Conservation (phyloP, 2,113 vertebrate species). For the Peromyscus polionotus region DNA sequence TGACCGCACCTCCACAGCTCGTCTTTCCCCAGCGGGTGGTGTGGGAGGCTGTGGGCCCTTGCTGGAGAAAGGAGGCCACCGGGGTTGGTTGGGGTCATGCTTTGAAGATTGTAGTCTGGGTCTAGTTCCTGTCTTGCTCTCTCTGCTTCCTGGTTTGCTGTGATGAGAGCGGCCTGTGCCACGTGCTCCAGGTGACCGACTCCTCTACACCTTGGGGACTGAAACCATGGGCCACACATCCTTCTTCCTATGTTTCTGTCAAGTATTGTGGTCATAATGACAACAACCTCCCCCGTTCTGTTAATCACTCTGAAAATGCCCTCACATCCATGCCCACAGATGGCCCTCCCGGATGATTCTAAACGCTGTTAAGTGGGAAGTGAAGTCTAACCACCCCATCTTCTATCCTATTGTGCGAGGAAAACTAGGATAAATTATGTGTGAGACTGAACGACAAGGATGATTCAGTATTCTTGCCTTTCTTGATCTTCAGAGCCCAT, state of each 20-base stretch:
- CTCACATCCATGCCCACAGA: too few relatives aligned
- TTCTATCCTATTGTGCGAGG: neutral
- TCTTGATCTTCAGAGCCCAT: neutral
- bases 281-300: neutral
- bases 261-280: too few relatives aligned
- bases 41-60: neutral
- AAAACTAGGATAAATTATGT: neutral
- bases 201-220: neutral
- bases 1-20: too few relatives aligned
- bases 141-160: neutral
- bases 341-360: neutral
- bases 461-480: neutral
- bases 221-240: neutral
- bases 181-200: neutral
- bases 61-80: neutral
- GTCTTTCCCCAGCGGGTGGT: neutral
- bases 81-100: neutral
- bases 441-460: neutral
- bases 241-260: neutral
- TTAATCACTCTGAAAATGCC: neutral
- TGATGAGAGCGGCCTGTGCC: neutral
- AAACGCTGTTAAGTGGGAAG: neutral
- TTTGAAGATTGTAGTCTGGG: neutral
- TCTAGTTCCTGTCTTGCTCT: neutral
- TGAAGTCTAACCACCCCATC: neutral